phyloP scores from a whole-genome alignment of 2,113 vertebrate species.

The Galbula dea region DNA sequence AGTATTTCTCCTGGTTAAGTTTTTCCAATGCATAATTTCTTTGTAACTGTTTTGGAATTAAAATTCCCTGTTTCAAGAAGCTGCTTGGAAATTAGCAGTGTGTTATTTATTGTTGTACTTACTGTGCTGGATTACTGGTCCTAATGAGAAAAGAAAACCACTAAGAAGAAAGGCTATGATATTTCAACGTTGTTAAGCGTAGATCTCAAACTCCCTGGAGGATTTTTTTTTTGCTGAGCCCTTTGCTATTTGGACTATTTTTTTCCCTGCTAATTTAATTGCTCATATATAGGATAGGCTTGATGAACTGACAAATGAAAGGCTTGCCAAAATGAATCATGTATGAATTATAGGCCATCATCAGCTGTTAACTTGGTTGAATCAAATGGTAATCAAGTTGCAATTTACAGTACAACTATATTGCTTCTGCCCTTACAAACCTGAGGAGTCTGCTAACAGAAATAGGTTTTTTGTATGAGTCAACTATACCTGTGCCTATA shows the following conservation, averaged over 20 bases:
- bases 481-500: not conserved
- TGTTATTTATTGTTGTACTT: not conserved
- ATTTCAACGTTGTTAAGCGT: not conserved
- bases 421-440: not conserved
- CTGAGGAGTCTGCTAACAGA: not conserved
- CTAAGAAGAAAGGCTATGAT: not conserved
- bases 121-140: not conserved
- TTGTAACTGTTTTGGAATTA: slow-evolving; percentile 8
- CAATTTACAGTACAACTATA: not conserved
- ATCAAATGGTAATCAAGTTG: slow-evolving; percentile 43
- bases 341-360: not conserved
- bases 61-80: not conserved
- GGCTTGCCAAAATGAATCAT: slow-evolving; percentile 19
- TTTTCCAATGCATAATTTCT: slow-evolving; percentile 9
- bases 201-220: not conserved
- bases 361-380: slow-evolving; percentile 28
- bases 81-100: not conserved
- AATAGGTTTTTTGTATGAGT: not conserved
- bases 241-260: not conserved
- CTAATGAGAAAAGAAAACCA: not conserved
- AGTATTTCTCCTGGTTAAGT: not conserved
- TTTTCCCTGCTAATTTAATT: not conserved
- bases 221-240: not conserved
- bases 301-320: not conserved
- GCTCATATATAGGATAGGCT: not conserved